Base-by-base conservation (phyloP, 1,140 invertebrate species). In the Camponotus vicinus region DNA sequence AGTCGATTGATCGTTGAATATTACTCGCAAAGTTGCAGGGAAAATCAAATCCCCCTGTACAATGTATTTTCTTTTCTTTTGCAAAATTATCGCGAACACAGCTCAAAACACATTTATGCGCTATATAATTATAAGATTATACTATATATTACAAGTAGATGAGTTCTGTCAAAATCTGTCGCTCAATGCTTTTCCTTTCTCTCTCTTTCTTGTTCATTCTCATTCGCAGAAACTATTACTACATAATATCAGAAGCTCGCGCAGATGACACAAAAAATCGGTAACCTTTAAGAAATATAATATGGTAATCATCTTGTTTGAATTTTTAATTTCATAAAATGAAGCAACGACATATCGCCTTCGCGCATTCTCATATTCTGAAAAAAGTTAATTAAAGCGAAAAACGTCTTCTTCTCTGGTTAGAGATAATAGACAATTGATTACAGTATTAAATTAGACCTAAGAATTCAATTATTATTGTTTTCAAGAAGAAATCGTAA, bases 191-290 rank as follows among this genome's bases (percentile, higher is more conserved):
- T 18, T 37, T 59, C 59, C 11, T 66, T 13, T 6, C 32, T 63
- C 32, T 63, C 15, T 76, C 15, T 83, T 7, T 49, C 55, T 63
- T 61, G n/a, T 3, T 71, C 15, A 1, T 37, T 82, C 40, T 71
- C 55, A 71, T 45, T 82, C 79, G 21, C 52, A 49, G 57, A 80
- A 70, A 59, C 0, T 59, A 71, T 5, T 42, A 61, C 61, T 83
- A 83, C 4, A 32, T 40, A 71, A 59, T 86, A 79, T 90, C 87
- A 90, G 66, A 77, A 88, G 86, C 87, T 77, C 86, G 69, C 42
- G 61, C 85, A 73, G 87, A 92, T 93, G 92, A 92, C 92, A 93
- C 92, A 91, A 86, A 90, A 92, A 57, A 87, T 91, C 89, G 91
- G 90, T 91, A 92, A 91, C 89, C 63, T 91, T 85, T 78, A 89